These are phyloP conservation scores for Hirtodrosophila cameraria DNA, from an alignment of 2,888 invertebrate species.

Conservation along the genomic window DNA sequence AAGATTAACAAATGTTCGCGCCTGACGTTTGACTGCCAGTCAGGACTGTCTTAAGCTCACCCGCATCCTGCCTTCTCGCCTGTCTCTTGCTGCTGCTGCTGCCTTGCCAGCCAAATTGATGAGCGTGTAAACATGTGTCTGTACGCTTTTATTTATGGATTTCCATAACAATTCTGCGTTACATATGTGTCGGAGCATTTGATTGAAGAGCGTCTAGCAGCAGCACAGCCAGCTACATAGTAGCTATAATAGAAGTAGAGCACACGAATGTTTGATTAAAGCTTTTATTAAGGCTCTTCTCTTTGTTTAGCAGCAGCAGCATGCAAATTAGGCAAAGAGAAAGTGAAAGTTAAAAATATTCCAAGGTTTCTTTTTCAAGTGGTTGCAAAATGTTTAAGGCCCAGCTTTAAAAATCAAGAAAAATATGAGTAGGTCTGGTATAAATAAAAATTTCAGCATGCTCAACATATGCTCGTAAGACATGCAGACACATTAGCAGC, in stretches of 20 bases:
- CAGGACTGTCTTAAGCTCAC: slow-evolving; percentile 22
- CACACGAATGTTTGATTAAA: slow-evolving; percentile 51
- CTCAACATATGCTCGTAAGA: too few relatives aligned
- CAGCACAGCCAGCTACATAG: slow-evolving; percentile 19
- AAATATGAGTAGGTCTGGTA: too few relatives aligned
- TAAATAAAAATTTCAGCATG: too few relatives aligned
- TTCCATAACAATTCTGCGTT: slow-evolving; percentile 73
- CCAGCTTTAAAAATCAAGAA: too few relatives aligned
- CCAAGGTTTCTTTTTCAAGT: too few relatives aligned
- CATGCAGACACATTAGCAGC: too few relatives aligned
- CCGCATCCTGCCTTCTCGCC: neutral
- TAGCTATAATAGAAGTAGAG: slow-evolving; percentile 21
- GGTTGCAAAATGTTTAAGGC: too few relatives aligned
- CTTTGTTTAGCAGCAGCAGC: neutral
- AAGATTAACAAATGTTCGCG: slow-evolving; percentile 74
- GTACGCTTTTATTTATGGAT: slow-evolving; percentile 74
- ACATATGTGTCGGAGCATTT: slow-evolving; percentile 70
- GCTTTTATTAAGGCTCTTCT: slow-evolving; percentile 5
- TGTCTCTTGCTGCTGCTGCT: slow-evolving; percentile 14
- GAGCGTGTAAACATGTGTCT: slow-evolving; percentile 77
- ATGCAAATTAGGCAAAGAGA: slow-evolving; percentile 8
- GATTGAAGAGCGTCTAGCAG: slow-evolving; percentile 68
- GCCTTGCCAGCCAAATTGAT: slow-evolving; percentile 62
- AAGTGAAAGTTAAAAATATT: too few relatives aligned
- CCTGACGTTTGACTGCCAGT: slow-evolving; percentile 64